phyloP scores from a whole-genome alignment of 2,797 vertebrate species.

The Intellagama lesueurii region DNA sequence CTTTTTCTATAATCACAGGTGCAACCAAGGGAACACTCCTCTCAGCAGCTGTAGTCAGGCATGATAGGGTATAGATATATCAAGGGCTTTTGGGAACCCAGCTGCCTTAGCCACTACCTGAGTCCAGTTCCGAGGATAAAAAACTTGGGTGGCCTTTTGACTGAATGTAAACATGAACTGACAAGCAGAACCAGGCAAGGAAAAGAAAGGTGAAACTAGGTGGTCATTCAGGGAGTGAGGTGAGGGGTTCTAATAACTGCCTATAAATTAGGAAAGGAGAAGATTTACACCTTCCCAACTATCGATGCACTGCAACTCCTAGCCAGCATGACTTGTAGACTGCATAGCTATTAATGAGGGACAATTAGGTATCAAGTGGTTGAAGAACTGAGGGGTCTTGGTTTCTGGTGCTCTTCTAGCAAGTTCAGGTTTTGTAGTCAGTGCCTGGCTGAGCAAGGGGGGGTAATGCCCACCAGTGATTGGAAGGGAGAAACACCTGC shows the following conservation, averaged over 20 bases:
- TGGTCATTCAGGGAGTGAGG: background rate
- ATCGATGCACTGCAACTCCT: too few species aligned
- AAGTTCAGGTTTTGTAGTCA: too few species aligned
- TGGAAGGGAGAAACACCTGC: too few species aligned
- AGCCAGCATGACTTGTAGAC: too few species aligned
- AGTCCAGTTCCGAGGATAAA: background rate
- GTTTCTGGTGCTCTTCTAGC: too few species aligned
- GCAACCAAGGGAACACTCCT: background rate
- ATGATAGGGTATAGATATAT: background rate
- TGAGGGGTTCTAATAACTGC: background rate
- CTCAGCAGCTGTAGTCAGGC: background rate
- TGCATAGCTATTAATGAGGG: too few species aligned
- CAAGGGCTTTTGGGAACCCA: background rate
- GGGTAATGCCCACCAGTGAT: too few species aligned
- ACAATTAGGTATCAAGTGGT: too few species aligned
- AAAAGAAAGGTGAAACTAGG: background rate
- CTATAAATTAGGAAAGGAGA: too few species aligned
- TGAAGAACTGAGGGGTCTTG: too few species aligned
- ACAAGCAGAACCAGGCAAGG: background rate
- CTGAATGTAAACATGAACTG: background rate
- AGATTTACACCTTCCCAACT: too few species aligned
- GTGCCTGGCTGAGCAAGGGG: too few species aligned
- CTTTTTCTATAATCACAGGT: background rate
- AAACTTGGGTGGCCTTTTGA: background rate
- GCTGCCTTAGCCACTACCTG: background rate